Base-by-base conservation (phyloP, 2,113 vertebrate genomes). In the Odocoileus hemionus region DNA sequence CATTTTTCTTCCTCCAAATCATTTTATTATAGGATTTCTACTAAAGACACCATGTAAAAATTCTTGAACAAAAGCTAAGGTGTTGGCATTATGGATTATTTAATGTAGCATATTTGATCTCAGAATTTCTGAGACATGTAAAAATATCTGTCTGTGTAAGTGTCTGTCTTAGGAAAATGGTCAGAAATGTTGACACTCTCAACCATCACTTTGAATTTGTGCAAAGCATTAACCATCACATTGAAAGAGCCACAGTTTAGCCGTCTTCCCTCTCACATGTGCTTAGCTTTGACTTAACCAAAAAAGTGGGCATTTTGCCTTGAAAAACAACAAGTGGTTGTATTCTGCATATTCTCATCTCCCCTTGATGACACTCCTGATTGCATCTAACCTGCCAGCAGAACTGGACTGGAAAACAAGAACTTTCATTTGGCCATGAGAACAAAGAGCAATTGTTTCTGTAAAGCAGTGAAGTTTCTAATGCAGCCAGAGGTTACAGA, bases 331-430 rank as follows among this genome's bases (percentile, higher is more conserved):
- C 61, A 97, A 98, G 96, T 79, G 92, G 25, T 94, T 0, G 11
- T 67, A 92, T 74, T 97, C 98, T 93, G 23, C 93, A 25, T 89
- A 98, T 94, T 98, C 64, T 45, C 95, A 91, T 86, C 95, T 87
- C 93, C 80, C 96, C 96, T 86, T 89, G 89, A 98, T 97, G 97
- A 98, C 58, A 97, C 54, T 19, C 33, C 80, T 97, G 97, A 98
- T n/a, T 94, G 94, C 89, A 89, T 97, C 96, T 90, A 94, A 96
- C 97, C 97, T 98, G 97, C 98, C 97, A 98, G 96, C 95, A 95
- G 95, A 91, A 89, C 84, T 92, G 93, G 91, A 94, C 76, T 96
- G 92, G 80, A 97, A 97, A 98, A 96, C 86, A 98, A 98, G 87
- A 94, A 50, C 45, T 88, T 97, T 76, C 23, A 94, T 96, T 97